Evolutionary conservation across 2,888 invertebrate species (phyloP), one percentile per base, ranked within the genome.

Genomic region (Dryobotodes eremita): DNA sequence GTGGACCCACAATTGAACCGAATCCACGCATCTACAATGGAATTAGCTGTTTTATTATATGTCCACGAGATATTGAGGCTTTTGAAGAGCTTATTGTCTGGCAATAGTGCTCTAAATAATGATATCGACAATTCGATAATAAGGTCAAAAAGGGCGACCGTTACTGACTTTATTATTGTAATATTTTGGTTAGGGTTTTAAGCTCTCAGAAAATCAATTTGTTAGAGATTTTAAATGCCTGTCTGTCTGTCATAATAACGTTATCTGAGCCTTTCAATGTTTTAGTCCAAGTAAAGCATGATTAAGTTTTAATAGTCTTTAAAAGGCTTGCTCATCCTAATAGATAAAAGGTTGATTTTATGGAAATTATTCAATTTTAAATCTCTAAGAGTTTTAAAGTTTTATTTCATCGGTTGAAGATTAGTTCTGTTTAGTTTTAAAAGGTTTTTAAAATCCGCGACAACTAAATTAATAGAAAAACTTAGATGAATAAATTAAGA

Each of bases 21-120:
- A 15, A 70, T 77, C 31, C 20, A 61, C 55, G 55, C 31, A 66
- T 55, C 11, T 13, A 82, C 59, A 71, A 73, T 68, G 17, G 65
- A 77, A 85, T 80, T 61, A 59, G 42, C n/a, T 75, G 70, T 31
- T 42, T 65, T 76, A 80, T 57, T 85, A 80, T 65, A 72, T 70
- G 48, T 65, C 62, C 42, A 55, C 15, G n/a, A 71, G 53, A 31
- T 71, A 80, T 74, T 62, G 55, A 72, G 26, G 59, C 48, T 75
- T 73, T 55, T 64, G 50, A 73, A 77, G 7, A n/a, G 20, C 53
- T 73, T 36, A 20, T 69, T 69, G 26, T 69, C 36, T 36, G 17
- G 15, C 46, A 65, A 82, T 65, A 69, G 53, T 46, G 31, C 8
- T 81, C 11, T 62, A 46, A 82, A 74, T 86, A 71, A 74, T 77